Conservation (phyloP, 1,140 invertebrate species). For the Cardiocondyla obscurior region DNA sequence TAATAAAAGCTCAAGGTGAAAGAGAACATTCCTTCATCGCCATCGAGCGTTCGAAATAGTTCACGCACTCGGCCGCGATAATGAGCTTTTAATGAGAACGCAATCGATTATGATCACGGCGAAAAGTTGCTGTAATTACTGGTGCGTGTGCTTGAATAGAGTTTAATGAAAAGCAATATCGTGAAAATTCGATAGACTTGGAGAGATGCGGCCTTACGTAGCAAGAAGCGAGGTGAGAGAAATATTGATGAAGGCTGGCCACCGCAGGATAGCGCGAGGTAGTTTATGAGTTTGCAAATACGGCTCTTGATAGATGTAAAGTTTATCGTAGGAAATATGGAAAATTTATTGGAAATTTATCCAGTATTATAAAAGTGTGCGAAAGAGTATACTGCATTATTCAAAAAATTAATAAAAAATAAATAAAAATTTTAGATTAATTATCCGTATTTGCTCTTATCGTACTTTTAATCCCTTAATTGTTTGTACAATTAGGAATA, state of each 20-base stretch:
- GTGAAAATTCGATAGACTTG: slow-evolving; percentile 61
- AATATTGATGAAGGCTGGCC: slow-evolving; percentile 65
- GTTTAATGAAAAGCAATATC: slow-evolving; percentile 71
- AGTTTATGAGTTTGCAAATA: slow-evolving; percentile 55
- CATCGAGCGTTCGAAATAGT: slow-evolving; percentile 68
- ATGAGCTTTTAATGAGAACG: slow-evolving; percentile 68
- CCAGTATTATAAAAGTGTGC: not conserved
- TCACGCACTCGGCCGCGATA: slow-evolving; percentile 57
- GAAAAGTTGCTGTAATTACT: slow-evolving; percentile 66
- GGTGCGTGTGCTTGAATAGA: slow-evolving; percentile 58
- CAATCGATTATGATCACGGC: slow-evolving; percentile 58
- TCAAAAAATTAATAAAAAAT: too few species aligned
- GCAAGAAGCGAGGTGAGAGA: slow-evolving; percentile 64
- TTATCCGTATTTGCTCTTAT: not conserved
- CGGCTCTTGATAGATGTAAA: slow-evolving; percentile 58
- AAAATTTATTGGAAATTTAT: slow-evolving; percentile 21
- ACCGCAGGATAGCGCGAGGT: slow-evolving; percentile 27
- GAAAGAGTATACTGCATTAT: not conserved
- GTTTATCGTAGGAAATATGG: slow-evolving; percentile 16
- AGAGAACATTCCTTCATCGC: slow-evolving; percentile 65
- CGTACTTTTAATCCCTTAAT: not conserved
- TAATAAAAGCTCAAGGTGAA: slow-evolving; percentile 62
- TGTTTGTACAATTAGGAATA: not conserved
- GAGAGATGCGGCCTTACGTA: slow-evolving; percentile 4
- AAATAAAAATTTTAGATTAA: not conserved